Evolutionary conservation across 2,888 invertebrate species (phyloP).

Genomic region (Germaria angustata): DNA sequence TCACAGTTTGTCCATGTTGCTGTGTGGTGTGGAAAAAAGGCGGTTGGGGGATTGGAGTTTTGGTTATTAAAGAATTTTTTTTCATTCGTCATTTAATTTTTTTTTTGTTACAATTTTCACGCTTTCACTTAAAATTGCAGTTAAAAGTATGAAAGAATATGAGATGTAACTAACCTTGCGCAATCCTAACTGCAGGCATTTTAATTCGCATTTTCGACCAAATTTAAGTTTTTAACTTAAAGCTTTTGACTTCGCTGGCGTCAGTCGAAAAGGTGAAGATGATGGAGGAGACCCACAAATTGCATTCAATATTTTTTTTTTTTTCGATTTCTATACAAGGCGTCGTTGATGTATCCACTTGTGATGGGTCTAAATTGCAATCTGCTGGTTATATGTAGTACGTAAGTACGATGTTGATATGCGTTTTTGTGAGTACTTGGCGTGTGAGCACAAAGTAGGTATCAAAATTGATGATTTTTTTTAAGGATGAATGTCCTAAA

Average conservation of each 20-base stretch:
- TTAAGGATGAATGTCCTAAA: not conserved
- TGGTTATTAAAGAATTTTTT: not conserved
- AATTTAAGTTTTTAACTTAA: constrained; percentile 57
- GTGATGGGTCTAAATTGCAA: constrained; percentile 12
- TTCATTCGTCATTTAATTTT: not conserved
- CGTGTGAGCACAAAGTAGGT: not conserved
- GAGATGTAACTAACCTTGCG: constrained; percentile 88
- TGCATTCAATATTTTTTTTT: constrained; percentile 39
- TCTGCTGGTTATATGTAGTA: not conserved
- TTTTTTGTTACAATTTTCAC: not conserved
- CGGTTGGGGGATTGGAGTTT: not conserved
- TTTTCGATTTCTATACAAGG: constrained; percentile 34
- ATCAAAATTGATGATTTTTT: not conserved
- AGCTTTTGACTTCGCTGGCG: constrained; percentile 46
- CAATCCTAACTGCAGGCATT: constrained; percentile 98
- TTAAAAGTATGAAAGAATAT: not conserved
- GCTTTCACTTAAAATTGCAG: constrained; percentile 31
- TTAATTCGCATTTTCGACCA: constrained; percentile 93
- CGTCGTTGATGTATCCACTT: constrained; percentile 6
- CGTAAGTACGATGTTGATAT: not conserved
- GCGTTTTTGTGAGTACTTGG: not conserved
- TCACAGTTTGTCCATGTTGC: too few relatives aligned
- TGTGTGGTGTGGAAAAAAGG: not conserved
- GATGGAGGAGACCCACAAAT: constrained; percentile 10
- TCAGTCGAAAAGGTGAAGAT: constrained; percentile 5